Evolutionary conservation across 2,888 invertebrate species (phyloP).

Genomic region (Epistrophe grossulariae): DNA sequence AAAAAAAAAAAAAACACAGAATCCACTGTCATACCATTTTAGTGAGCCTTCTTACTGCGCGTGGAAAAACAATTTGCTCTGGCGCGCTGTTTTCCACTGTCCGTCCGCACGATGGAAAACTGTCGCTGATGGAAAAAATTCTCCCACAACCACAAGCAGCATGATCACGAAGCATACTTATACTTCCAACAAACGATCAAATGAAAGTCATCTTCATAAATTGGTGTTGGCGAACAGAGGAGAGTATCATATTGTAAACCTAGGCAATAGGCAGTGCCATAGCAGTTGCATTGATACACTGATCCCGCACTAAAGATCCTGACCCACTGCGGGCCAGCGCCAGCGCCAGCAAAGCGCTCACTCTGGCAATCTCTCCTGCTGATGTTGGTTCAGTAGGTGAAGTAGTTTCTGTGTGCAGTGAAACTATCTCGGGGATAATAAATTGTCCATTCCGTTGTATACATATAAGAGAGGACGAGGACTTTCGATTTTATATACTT

Average conservation of each 20-base stretch:
- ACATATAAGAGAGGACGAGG: conserved; percentile 10
- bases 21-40: conserved; percentile 29
- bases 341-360: neutral
- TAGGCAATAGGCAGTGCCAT: neutral
- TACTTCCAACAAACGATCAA: conserved; percentile 41
- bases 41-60: conserved; percentile 21
- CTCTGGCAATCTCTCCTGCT: conserved; percentile 26
- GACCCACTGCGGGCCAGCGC: conserved; percentile 50
- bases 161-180: conserved; percentile 10
- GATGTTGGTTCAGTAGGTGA: conserved; percentile 67
- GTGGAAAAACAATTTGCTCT: conserved; percentile 59
- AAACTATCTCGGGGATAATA: conserved; percentile 63
- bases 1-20: neutral
- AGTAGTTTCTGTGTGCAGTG: conserved; percentile 51
- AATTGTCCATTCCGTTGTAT: conserved; percentile 59
- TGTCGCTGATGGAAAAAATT: conserved; percentile 57
- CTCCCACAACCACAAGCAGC: conserved; percentile 55
- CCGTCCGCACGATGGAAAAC: conserved; percentile 23
- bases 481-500: conserved; percentile 61
- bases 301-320: conserved; percentile 63
- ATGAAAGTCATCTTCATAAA: conserved; percentile 74
- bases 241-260: neutral
- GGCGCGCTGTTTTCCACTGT: conserved; percentile 42
- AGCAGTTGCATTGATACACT: conserved; percentile 60
- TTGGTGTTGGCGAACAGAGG: conserved; percentile 49